Base-by-base conservation (phyloP, 2,797 vertebrate species). In the Apodemus agrarius region DNA sequence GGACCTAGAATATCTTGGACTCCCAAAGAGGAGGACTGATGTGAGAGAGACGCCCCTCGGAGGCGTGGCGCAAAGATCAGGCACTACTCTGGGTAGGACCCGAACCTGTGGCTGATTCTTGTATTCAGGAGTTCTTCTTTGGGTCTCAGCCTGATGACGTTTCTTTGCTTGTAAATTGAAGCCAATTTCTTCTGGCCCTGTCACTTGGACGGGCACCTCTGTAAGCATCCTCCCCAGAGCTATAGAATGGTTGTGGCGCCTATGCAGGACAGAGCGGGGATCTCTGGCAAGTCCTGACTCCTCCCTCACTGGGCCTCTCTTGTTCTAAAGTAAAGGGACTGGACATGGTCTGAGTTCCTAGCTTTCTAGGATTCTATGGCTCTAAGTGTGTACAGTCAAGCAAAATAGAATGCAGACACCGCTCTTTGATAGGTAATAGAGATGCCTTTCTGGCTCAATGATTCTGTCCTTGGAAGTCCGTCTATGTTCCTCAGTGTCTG, bases 1-100 rank as follows among this genome's bases (percentile, higher is more conserved):
- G 80, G 87, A 91, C 91, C 61, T 22, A 82, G 95, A 92, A 59
- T 92, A 91, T 54, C 57, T 46, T 34, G 49, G n/a, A 76, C 90
- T 97, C 90, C 82, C 26, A 9, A 72, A 92, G 83, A 37, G 78
- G 69, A 92, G 65, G 79, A 90, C 65, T 65, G 76, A 52, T 10
- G 0, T 72, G 76, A 37, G 6, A 72, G 24, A 8, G 6, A 72
- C 26, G 65, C 43, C 86, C 88, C 89, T n/a, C 10, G 76, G 72
- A 82, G 75, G 29, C 57, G n/a, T 11, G 57, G 78, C 16, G 16
- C 61, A 0, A 61, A 93, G 69, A 89, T 84, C 85, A n/a, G 57
- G 54, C 61, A 49, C 21, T 54, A n/a, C n/a, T 85, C 89, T 67
- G 65, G 46, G 65, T 54, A 67, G 74, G 72, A 90, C 40, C 76